These are phyloP conservation scores for Arenicola marina DNA, from an alignment of 2,888 invertebrate species.

Conservation along the genomic window DNA sequence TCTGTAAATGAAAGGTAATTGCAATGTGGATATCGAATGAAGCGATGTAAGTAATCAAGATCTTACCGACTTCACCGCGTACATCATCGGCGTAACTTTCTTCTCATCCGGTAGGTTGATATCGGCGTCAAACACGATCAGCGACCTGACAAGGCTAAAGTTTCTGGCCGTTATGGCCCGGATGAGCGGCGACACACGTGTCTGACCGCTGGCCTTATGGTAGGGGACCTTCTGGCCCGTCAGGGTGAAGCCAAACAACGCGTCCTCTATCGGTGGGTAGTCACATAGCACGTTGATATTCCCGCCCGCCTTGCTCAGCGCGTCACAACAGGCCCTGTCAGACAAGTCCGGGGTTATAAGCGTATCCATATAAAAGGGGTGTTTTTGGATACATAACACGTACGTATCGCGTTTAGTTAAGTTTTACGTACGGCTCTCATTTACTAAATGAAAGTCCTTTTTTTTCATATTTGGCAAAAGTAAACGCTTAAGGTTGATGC, in stretches of 20 bases:
- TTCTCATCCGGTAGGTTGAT: slow-evolving; percentile 57
- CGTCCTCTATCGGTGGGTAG: slow-evolving; percentile 39
- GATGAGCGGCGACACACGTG: slow-evolving; percentile 51
- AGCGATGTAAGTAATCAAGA: too few species aligned
- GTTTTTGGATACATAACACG: too few species aligned
- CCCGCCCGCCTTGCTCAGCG: slow-evolving; percentile 45
- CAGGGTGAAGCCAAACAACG: slow-evolving; percentile 12
- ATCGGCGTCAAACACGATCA: slow-evolving; percentile 57
- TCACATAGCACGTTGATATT: slow-evolving; percentile 48
- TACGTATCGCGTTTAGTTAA: too few species aligned
- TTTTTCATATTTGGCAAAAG: too few species aligned
- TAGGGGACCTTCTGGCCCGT: not conserved
- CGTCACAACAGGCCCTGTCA: slow-evolving; percentile 17
- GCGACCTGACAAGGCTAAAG: slow-evolving; percentile 50
- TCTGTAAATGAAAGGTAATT: too few species aligned
- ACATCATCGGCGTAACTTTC: slow-evolving; percentile 61
- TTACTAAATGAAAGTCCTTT: too few species aligned
- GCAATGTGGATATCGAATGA: too few species aligned
- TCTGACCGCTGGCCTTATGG: not conserved
- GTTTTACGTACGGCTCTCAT: too few species aligned
- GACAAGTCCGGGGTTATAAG: not conserved
- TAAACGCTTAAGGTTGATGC: too few species aligned
- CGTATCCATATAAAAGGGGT: too few species aligned
- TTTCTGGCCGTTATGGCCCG: slow-evolving; percentile 56
- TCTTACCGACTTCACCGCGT: slow-evolving; percentile 59